Evolutionary conservation across 2,888 invertebrate genomes (phyloP).

Genomic region (Acrobasis repandana): DNA sequence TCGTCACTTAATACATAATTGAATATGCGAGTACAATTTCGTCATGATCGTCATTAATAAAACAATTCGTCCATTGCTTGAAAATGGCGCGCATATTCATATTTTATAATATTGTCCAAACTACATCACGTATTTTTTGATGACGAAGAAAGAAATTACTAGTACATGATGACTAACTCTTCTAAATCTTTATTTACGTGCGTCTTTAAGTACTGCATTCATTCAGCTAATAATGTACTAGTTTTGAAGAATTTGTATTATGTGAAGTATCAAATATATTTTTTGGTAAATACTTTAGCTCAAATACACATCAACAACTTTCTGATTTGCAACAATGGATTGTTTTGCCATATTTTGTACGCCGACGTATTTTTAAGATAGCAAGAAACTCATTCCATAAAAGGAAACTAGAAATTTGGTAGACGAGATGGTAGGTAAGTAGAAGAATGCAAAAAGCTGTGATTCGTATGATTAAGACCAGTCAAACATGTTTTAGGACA

Average conservation of each 20-base stretch:
- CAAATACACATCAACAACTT: neutral
- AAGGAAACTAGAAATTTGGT: conserved; percentile 68
- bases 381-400: conserved; percentile 72
- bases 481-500: conserved; percentile 82
- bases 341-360: conserved; percentile 70
- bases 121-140: neutral
- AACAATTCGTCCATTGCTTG: neutral
- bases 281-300: neutral
- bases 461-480: conserved; percentile 82
- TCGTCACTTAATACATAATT: neutral
- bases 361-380: conserved; percentile 54
- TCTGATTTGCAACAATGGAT: conserved; percentile 26
- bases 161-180: neutral
- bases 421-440: conserved; percentile 77
- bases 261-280: neutral
- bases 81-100: neutral
- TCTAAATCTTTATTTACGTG: neutral
- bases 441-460: conserved; percentile 80
- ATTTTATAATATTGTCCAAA: neutral
- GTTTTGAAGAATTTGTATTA: neutral
- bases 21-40: neutral
- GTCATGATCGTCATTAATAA: neutral
- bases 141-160: neutral
- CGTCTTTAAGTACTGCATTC: neutral
- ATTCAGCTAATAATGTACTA: neutral